phyloP scores from a whole-genome alignment of 2,797 vertebrate species.

The Natrix natrix region DNA sequence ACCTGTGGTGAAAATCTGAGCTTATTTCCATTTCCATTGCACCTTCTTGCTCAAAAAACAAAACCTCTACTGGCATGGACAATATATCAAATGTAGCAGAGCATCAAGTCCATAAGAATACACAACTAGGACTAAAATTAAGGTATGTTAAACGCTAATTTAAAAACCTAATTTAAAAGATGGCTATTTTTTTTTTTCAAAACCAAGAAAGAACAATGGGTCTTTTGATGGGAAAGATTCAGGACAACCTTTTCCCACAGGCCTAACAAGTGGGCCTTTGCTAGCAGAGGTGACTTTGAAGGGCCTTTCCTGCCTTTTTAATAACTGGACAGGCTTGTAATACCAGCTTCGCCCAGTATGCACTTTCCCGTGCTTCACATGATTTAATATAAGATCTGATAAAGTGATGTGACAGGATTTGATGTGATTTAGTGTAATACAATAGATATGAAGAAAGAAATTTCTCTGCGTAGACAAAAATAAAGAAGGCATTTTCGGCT shows the following conservation, averaged over 20 bases:
- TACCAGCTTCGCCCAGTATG: neutral
- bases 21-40: neutral
- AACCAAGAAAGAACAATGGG: neutral
- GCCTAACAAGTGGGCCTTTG: neutral
- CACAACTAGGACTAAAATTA: neutral
- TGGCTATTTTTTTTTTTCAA: neutral
- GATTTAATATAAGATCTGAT: neutral
- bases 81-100: neutral
- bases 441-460: neutral
- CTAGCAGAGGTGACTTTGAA: neutral
- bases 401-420: constrained; percentile 2
- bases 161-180: neutral
- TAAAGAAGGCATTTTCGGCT: neutral
- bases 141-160: neutral
- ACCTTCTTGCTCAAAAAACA: neutral
- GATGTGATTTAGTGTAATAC: neutral
- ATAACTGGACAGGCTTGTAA: neutral
- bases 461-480: neutral
- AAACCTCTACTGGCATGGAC: neutral
- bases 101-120: neutral
- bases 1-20: neutral
- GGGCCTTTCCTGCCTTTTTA: neutral
- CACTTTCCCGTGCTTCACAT: neutral
- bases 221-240: neutral
- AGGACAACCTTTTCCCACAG: neutral